Conservation (phyloP, 2,888 invertebrate genomes). For the Julus scandinavius region DNA sequence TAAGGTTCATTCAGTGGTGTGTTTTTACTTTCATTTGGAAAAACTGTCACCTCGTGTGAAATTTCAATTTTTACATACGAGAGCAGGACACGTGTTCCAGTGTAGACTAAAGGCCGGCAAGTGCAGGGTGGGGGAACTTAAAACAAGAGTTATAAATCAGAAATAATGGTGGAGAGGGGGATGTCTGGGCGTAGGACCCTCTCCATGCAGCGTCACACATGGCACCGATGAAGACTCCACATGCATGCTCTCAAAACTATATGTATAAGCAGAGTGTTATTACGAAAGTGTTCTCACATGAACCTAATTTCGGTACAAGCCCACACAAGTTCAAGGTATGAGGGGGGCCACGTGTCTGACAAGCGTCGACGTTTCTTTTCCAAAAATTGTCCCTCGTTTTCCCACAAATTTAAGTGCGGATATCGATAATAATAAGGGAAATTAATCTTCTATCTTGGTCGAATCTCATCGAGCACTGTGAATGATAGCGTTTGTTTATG, state of each 20-base stretch:
- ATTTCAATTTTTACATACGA: not conserved
- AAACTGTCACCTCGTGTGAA: too few relatives aligned
- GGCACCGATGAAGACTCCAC: not conserved
- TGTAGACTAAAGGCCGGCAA: too few relatives aligned
- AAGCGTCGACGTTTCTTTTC: not conserved
- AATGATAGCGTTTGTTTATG: too few relatives aligned
- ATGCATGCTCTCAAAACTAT: not conserved
- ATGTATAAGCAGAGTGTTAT: not conserved
- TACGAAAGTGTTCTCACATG: not conserved
- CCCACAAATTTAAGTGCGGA: too few relatives aligned
- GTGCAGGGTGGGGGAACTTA: not conserved
- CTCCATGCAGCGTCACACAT: constrained; percentile 1
- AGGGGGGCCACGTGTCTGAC: not conserved
- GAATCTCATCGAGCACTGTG: too few relatives aligned
- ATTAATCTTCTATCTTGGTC: too few relatives aligned
- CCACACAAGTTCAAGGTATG: not conserved
- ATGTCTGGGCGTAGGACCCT: constrained; percentile 18
- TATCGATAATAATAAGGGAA: too few relatives aligned
- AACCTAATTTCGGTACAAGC: constrained; percentile 18
- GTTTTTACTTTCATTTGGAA: too few relatives aligned
- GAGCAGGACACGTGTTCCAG: constrained; percentile 7
- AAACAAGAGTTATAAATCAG: not conserved
- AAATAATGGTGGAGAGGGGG: not conserved
- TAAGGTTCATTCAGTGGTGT: too few relatives aligned
- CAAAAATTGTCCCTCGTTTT: not conserved